Evolutionary conservation across 2,113 vertebrate species (phyloP), one percentile per base, ranked within the genome.

Genomic region (Tamias sibiricus): DNA sequence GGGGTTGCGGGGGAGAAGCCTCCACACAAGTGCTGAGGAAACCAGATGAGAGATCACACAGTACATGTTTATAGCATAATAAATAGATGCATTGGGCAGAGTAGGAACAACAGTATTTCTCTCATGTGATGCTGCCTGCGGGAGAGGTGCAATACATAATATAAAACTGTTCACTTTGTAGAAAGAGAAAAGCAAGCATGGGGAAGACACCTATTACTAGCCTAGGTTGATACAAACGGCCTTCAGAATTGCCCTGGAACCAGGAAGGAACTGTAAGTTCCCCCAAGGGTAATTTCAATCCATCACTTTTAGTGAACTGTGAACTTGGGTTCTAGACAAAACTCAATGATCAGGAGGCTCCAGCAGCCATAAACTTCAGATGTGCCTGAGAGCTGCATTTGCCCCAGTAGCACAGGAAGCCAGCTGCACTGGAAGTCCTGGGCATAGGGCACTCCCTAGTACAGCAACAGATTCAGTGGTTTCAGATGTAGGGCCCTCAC

Each of bases 1-100:
- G 59, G 14, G 14, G n/a, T n/a, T n/a, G n/a, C n/a, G n/a, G 2
- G 14, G 14, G 14, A 8, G 3, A 20, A n/a, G 7, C 10, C 37
- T 75, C 22, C 16, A 30, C 40, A 42, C 9, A 13, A 47, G 17
- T 17, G 14, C 40, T 16, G 35, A 66, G 28, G 26, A 35, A 85
- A 20, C n/a, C 44, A 40, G n/a, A 4, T 4, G 1, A 30, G 44
- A 26, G 8, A 8, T 32, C 35, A 49, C 26, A 49, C 6, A 1
- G 2, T 30, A 14, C 57, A 22, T 28, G 44, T n/a, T 32, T 75
- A 20, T 4, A n/a, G 6, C 32, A 20, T 5, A 71, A 11, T 32
- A 69, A 14, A 32, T 69, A 35, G 7, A 30, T 26, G 2, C 22
- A 6, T 32, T 32, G 47, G 49, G 10, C 11, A 49, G 8, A 47